phyloP scores from a whole-genome alignment of 2,113 vertebrate species.

The Carassius gibelio region DNA sequence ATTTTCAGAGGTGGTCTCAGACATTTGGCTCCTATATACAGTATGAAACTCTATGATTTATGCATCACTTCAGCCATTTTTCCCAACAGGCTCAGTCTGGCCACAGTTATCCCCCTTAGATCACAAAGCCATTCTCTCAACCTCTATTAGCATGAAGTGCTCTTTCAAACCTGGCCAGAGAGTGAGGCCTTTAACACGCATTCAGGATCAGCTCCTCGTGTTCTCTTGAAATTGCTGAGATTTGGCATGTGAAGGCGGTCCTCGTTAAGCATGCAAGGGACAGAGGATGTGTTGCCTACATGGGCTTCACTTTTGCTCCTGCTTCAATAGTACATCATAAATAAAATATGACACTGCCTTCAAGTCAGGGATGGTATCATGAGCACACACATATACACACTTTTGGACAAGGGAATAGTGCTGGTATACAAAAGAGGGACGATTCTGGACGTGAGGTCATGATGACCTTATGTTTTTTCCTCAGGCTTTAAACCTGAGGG shows the following conservation, averaged over 20 bases:
- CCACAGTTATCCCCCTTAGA: constrained; percentile 48
- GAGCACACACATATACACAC: constrained; percentile 10
- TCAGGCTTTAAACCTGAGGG: not conserved
- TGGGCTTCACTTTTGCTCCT: constrained; percentile 34
- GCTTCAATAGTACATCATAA: constrained; percentile 51
- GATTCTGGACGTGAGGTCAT: not conserved
- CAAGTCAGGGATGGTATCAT: not conserved
- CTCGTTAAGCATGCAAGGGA: not conserved
- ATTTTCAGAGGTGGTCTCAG: not conserved
- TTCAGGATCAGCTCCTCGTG: not conserved
- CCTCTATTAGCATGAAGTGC: constrained; percentile 37
- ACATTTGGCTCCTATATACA: not conserved
- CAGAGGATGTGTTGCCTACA: constrained; percentile 40
- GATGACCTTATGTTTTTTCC: constrained; percentile 4
- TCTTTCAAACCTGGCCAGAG: not conserved
- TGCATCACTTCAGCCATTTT: constrained; percentile 7
- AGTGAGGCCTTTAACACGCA: not conserved
- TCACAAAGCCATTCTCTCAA: constrained; percentile 24
- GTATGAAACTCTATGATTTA: constrained; percentile 11
- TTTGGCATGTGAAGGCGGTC: not conserved
- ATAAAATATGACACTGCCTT: constrained; percentile 59
- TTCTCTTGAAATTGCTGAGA: not conserved
- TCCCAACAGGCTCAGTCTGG: constrained; percentile 45
- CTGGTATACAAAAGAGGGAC: constrained; percentile 10
- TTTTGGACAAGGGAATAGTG: constrained; percentile 10